phyloP scores from a whole-genome alignment of 92 coral and sea anemone genomes.

The Palythoa grandis region DNA sequence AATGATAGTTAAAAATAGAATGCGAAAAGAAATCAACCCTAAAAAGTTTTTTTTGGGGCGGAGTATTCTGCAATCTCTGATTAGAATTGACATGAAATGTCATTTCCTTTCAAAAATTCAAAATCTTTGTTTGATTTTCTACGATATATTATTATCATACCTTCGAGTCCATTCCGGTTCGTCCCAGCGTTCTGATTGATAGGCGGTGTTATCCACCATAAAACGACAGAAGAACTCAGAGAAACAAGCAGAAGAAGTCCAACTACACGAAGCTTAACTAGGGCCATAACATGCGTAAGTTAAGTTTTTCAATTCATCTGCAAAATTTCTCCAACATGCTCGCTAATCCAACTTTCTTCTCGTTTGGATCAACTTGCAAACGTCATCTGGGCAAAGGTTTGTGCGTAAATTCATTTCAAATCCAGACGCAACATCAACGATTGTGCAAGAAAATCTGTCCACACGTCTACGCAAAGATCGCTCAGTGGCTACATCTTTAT shows the following conservation, averaged over 20 bases:
- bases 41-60: background rate
- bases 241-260: slow-evolving; percentile 8
- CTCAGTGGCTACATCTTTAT: slow-evolving; percentile 3
- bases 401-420: slow-evolving; percentile 15
- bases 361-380: background rate
- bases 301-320: background rate
- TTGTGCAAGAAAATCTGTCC: slow-evolving; percentile 27
- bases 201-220: slow-evolving; percentile 43
- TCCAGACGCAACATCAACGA: slow-evolving; percentile 19
- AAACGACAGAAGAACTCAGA: slow-evolving; percentile 10
- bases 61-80: background rate
- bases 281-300: background rate
- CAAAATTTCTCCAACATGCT: background rate
- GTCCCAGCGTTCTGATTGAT: background rate
- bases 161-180: background rate
- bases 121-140: background rate
- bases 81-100: background rate
- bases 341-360: background rate
- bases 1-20: background rate
- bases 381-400: background rate
- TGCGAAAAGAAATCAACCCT: background rate
- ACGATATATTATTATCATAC: background rate
- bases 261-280: slow-evolving; percentile 16
- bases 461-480: background rate
- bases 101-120: background rate